phyloP scores from a whole-genome alignment of 1,140 invertebrate species.

The Ptiloglossa arizonensis region DNA sequence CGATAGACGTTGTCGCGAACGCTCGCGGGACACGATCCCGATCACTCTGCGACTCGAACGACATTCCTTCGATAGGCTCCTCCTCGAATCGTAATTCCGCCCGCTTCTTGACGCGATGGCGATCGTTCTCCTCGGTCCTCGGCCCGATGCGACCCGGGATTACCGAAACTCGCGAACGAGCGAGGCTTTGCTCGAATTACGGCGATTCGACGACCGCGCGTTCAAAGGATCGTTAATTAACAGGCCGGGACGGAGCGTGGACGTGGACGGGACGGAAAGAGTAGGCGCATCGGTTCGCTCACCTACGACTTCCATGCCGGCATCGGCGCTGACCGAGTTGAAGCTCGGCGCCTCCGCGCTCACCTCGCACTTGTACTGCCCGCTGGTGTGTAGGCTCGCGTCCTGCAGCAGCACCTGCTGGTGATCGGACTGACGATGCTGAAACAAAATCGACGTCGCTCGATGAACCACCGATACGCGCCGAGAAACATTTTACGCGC shows the following conservation, averaged over 20 bases:
- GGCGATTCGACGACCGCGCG: constrained; percentile 29
- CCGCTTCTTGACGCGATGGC: too few species aligned
- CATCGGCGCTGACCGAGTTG: constrained; percentile 85
- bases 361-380: constrained; percentile 89
- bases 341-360: constrained; percentile 89
- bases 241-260: neutral
- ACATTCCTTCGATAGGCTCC: too few species aligned
- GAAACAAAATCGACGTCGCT: constrained; percentile 57
- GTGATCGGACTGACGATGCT: constrained; percentile 84
- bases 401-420: constrained; percentile 84
- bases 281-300: constrained; percentile 73
- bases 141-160: neutral
- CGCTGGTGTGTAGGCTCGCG: constrained; percentile 86
- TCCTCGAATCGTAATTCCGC: too few species aligned
- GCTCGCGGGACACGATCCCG: too few species aligned
- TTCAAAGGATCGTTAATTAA: constrained; percentile 67
- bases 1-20: too few species aligned
- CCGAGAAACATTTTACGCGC: too few species aligned
- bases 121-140: neutral
- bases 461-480: neutral
- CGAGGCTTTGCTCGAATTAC: constrained; percentile 54
- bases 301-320: constrained; percentile 88
- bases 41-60: too few species aligned
- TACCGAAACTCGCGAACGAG: constrained; percentile 18
- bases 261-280: neutral